A percentile compares a stretch with the other conserved stretches of the same genome.
Conservation (phyloP, 2,113 vertebrate genomes). For the Phalacrocorax pelagicus region DNA sequence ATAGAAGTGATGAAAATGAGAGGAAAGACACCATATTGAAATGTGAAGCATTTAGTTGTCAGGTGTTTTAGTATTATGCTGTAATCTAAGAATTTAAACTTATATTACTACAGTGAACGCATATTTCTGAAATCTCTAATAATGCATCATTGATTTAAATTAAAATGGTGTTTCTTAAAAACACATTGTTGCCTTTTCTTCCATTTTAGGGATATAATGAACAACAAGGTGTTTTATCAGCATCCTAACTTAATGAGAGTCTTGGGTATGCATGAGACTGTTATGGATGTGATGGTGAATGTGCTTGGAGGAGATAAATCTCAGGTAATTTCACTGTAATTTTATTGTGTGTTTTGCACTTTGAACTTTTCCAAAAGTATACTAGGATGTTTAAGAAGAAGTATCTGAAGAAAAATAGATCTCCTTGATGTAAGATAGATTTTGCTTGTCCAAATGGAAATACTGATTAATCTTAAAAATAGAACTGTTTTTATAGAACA, state of each 20-base stretch:
- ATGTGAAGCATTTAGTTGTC: background rate
- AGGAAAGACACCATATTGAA: background rate
- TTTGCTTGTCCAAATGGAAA: background rate
- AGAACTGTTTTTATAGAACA: background rate
- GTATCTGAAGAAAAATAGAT: background rate
- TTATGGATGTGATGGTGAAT: conserved; percentile 99
- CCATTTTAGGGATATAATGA: conserved; percentile 93
- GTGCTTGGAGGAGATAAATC: conserved; percentile 93
- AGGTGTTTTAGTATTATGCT: background rate
- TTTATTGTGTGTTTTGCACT: background rate
- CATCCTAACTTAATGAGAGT: conserved; percentile 98
- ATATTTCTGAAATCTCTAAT: background rate
- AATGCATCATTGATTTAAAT: background rate
- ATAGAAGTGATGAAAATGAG: background rate
- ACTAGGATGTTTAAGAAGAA: background rate
- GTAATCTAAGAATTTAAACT: background rate
- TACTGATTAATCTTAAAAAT: background rate
- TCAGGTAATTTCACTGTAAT: conserved; percentile 79
- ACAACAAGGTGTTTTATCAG: conserved; percentile 99
- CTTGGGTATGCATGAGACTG: conserved; percentile 98
- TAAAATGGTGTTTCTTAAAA: background rate
- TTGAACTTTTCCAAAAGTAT: background rate
- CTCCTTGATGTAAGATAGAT: background rate
- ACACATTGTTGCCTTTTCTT: background rate
- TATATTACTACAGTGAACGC: background rate